Conservation (phyloP, 2,797 vertebrate genomes). For the Notamacropus eugenii region DNA sequence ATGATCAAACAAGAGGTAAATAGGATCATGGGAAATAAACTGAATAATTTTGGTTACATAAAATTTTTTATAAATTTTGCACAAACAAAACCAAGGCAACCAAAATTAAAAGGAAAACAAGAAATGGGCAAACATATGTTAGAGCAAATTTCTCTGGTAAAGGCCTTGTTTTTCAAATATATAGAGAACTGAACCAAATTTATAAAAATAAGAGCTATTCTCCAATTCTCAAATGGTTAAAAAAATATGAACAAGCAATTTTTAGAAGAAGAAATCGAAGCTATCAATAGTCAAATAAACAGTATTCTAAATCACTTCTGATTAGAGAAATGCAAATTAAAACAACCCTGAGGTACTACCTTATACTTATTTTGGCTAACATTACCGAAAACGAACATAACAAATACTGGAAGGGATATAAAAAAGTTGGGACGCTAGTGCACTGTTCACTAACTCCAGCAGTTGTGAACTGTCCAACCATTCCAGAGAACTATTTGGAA, state of each 20-base stretch:
- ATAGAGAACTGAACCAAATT: not conserved
- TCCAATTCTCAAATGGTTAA: not conserved
- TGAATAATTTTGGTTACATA: not conserved
- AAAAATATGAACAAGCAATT: not conserved
- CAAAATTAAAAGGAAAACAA: not conserved
- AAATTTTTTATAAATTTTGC: not conserved
- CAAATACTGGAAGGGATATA: not conserved
- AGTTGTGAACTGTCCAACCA: not conserved
- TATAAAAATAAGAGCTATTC: not conserved
- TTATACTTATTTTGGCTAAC: not conserved
- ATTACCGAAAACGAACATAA: not conserved
- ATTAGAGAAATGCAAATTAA: not conserved
- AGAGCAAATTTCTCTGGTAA: not conserved
- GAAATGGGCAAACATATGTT: not conserved
- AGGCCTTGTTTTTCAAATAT: not conserved
- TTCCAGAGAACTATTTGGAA: not conserved
- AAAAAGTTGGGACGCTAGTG: not conserved
- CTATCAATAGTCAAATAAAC: not conserved
- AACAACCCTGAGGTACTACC: not conserved
- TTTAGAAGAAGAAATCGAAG: not conserved
- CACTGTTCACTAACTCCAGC: not conserved
- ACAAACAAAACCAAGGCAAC: not conserved
- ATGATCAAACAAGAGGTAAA: not conserved
- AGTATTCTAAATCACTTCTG: not conserved
- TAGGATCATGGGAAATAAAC: not conserved